Evolutionary conservation across 2,113 vertebrate genomes (phyloP), one percentile per base, ranked within the genome.

Genomic region (Anguilla rostrata): DNA sequence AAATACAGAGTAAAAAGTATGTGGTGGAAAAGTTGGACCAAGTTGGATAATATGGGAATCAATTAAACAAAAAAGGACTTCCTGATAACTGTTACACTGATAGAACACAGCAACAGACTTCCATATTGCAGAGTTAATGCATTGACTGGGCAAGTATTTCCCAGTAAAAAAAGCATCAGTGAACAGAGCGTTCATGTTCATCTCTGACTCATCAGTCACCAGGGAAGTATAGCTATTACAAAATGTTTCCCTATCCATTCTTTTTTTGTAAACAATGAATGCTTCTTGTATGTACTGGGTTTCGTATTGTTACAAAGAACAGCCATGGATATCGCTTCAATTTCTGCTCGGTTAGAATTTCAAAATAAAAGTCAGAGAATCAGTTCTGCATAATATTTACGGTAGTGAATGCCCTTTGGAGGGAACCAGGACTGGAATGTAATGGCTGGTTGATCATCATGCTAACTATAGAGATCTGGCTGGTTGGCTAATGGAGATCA

Each of bases 381-480:
- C 40, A 26, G 46, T 83, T 83, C 14, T 39, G 49, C 29, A 14
- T 20, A 39, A 84, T 26, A 56, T 26, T 71, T 11, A 20, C 9
- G 20, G 22, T 71, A 71, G 83, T 18, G 20, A 71, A 22, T 40
- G 39, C 82, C 53, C 49, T 60, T 56, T 49, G n/a, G 11, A 56
- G 56, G 8, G 34, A 83, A 60, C 11, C 22, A 83, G 26, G n/a
- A 46, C 6, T 81, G 82, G 82, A 39, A 57, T 60, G 56, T 34
- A 60, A 53, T 60, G 20, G 60, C 20, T 66, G 34, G 71, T 53
- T 79, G 66, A 43, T 40, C 18, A 16, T 85, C 75, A 85, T 85
- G 84, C 75, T 34, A 78, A 56, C 41, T 75, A 39, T 9, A 29
- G 34, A 18, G 39, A 18, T 84, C 83, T 34, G 43, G 34, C 34